Percentiles rank a stretch among this genome's conserved stretches.
Evolutionary conservation across 2,888 invertebrate species (phyloP).

Genomic region (Sphaerophoria rueppellii): DNA sequence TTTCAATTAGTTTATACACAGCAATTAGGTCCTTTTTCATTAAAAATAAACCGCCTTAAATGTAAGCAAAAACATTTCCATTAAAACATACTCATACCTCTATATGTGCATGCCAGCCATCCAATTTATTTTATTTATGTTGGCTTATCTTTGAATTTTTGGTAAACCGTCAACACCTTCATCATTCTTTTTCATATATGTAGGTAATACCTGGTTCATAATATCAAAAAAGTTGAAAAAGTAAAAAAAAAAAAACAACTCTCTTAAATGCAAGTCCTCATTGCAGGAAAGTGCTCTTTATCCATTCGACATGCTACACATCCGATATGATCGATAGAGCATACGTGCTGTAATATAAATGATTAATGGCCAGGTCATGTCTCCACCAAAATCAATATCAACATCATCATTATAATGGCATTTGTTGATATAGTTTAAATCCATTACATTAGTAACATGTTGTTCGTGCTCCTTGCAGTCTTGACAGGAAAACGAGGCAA

Average conservation of each 20-base stretch:
- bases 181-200: background rate
- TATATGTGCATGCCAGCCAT: too few relatives aligned
- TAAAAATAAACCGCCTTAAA: too few relatives aligned
- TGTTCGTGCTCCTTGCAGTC: constrained; percentile 46
- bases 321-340: constrained; percentile 55
- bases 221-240: constrained; percentile 1
- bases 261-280: constrained; percentile 32
- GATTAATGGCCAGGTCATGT: constrained; percentile 65
- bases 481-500: constrained; percentile 16
- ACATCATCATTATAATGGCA: constrained; percentile 67
- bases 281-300: constrained; percentile 45
- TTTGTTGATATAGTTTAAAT: constrained; percentile 66
- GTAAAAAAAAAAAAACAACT: background rate
- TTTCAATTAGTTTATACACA: too few relatives aligned
- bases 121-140: too few relatives aligned
- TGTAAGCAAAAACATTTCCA: too few relatives aligned
- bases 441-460: constrained; percentile 60
- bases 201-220: too few relatives aligned
- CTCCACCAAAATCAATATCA: constrained; percentile 62
- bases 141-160: background rate
- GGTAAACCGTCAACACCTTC: constrained; percentile 1
- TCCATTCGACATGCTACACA: constrained; percentile 33
- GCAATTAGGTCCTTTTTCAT: too few relatives aligned
- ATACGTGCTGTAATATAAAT: constrained; percentile 57
- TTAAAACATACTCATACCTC: too few relatives aligned